phyloP scores from a whole-genome alignment of 2,113 vertebrate genomes.

The Ellobius talpinus region DNA sequence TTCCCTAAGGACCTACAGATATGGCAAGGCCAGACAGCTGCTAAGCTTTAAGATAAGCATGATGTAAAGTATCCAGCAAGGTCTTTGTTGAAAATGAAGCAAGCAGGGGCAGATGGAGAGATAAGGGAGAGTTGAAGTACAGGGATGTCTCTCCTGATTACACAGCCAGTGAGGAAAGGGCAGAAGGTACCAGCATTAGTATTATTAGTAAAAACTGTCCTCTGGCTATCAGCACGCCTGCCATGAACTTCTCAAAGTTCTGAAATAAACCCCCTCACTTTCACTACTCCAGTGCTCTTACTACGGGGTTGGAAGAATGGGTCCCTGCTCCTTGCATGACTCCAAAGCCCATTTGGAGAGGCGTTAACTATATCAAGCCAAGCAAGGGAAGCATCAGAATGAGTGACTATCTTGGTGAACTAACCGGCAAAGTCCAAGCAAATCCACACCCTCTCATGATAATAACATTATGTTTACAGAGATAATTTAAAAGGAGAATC shows the following conservation, averaged over 20 bases:
- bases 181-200: not conserved
- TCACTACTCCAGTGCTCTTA: not conserved
- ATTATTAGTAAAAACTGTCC: not conserved
- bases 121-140: too few species aligned
- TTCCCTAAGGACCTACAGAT: not conserved
- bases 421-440: not conserved
- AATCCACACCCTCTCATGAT: not conserved
- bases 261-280: not conserved
- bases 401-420: not conserved
- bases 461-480: not conserved
- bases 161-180: not conserved
- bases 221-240: not conserved
- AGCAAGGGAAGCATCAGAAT: not conserved
- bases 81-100: not conserved
- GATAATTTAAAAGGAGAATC: not conserved
- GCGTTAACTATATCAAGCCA: not conserved
- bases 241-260: not conserved
- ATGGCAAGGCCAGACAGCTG: not conserved
- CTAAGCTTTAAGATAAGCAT: not conserved
- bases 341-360: conserved; percentile 5
- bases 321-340: not conserved
- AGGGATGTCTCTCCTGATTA: not conserved
- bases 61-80: not conserved
- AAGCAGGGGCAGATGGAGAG: not conserved
- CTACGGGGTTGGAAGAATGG: not conserved